phyloP scores from a whole-genome alignment of 1,140 invertebrate species.

The Penaeus indicus region DNA sequence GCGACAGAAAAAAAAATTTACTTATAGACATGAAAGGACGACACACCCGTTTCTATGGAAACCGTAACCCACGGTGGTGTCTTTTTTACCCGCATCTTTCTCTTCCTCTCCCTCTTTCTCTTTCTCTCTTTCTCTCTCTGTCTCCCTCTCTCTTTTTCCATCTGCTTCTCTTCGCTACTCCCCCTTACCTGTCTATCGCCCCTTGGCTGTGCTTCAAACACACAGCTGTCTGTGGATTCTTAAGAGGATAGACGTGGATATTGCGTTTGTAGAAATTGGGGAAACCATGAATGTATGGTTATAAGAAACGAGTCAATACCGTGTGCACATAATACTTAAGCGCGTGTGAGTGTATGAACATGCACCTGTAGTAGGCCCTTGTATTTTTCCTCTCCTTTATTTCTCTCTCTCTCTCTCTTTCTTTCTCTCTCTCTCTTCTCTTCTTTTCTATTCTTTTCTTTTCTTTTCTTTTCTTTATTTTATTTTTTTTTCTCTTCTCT shows the following conservation, averaged over 20 bases:
- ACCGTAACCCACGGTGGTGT: neutral
- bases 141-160: too few species aligned
- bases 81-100: neutral
- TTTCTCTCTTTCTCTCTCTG: too few species aligned
- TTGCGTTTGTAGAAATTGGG: too few species aligned
- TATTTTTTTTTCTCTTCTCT: too few species aligned
- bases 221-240: too few species aligned
- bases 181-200: neutral
- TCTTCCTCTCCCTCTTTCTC: too few species aligned
- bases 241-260: too few species aligned
- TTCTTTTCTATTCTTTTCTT: neutral
- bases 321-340: neutral
- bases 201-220: neutral
- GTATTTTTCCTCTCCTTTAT: neutral
- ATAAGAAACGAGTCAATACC: neutral
- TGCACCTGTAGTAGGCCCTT: neutral
- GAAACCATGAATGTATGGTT: too few species aligned
- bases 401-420: neutral
- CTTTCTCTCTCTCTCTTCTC: slow-evolving; percentile 11
- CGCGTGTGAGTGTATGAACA: neutral
- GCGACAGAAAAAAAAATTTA: neutral
- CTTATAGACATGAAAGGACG: neutral
- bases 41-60: neutral
- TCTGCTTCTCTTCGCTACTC: neutral
- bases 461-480: too few species aligned